Conservation (phyloP, 2,888 invertebrate genomes). For the Zonitis immaculata region DNA sequence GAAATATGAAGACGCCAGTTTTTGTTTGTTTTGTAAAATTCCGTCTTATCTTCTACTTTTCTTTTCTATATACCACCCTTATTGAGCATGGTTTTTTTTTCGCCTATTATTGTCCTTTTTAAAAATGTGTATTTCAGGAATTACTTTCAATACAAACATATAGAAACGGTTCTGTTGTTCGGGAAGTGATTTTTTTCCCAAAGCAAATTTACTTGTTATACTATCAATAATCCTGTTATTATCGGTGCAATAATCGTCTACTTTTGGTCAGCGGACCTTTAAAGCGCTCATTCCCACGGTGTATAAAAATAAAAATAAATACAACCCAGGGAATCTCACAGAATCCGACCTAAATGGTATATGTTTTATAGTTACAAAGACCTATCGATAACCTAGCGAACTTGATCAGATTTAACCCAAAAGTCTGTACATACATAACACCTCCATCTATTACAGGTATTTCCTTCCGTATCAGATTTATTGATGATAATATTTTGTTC, state of each 20-base stretch:
- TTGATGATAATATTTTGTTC: not conserved
- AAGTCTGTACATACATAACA: not conserved
- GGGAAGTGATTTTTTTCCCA: not conserved
- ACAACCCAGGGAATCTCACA: conserved; percentile 3
- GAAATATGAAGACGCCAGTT: conserved; percentile 25
- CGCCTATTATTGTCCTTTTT: too few species aligned
- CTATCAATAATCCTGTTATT: not conserved
- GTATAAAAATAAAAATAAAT: conserved; percentile 7
- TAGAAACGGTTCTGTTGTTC: too few species aligned
- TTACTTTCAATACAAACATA: too few species aligned
- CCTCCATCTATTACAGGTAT: not conserved
- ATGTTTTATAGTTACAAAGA: conserved; percentile 16
- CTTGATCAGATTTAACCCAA: conserved; percentile 7
- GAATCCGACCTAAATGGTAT: conserved; percentile 10
- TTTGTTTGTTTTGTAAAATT: conserved; percentile 1
- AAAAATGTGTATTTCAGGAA: too few species aligned
- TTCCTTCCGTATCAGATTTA: not conserved
- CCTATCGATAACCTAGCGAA: conserved; percentile 10
- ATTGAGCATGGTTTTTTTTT: too few species aligned
- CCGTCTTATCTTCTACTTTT: too few species aligned
- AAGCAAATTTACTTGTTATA: too few species aligned
- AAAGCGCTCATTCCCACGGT: not conserved
- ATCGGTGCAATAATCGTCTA: not conserved
- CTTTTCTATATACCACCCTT: not conserved
- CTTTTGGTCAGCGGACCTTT: not conserved